Base-by-base conservation (phyloP, 2,888 invertebrate species). In the Cordilura impudica region DNA sequence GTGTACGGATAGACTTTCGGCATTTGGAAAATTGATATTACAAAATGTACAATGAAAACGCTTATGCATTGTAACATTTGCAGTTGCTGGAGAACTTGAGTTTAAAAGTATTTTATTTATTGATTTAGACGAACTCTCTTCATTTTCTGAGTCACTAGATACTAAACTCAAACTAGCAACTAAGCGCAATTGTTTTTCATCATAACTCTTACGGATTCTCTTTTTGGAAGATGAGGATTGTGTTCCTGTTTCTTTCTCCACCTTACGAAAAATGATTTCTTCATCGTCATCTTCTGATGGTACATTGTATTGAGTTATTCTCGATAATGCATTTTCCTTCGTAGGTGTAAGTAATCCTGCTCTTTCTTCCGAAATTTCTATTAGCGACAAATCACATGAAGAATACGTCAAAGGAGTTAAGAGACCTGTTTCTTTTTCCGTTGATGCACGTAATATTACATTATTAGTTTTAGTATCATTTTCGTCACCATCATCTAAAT, bases 91-190 rank as follows among this genome's bases (percentile, higher is more conserved):
- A 23, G 58, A 23, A 7, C n/a, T 0, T 39, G 16, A 2, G 10
- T 2, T 72, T 23, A 31, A 12, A 2, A 39, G 3, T 5, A 29
- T 60, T 14, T 49, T 21, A 3, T 16, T 39, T 26, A 18, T 54
- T 12, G 21, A 1, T 39, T 70, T 61, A 14, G 21, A 14, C 1
- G 23, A 8, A 51, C 26, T 60, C 8, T 60, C 69, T 19, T 82
- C 83, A 1, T 53, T 6, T 16, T 84, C 83, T 1, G 78, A 77
- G 16, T 83, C 83, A 63, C 83, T 83, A 16, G 83, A 84, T 4
- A 83, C 47, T 31, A 83, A 78, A 54, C 75, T 82, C 4, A 83
- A 73, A 51, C 81, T 82, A 10, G 83, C 83, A 6, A 83, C 80
- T 23, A 83, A 61, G 21, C 82, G 78, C 10, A 81, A 19, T 29